phyloP scores from a whole-genome alignment of 2,113 vertebrate species.

The Mus spicilegus region DNA sequence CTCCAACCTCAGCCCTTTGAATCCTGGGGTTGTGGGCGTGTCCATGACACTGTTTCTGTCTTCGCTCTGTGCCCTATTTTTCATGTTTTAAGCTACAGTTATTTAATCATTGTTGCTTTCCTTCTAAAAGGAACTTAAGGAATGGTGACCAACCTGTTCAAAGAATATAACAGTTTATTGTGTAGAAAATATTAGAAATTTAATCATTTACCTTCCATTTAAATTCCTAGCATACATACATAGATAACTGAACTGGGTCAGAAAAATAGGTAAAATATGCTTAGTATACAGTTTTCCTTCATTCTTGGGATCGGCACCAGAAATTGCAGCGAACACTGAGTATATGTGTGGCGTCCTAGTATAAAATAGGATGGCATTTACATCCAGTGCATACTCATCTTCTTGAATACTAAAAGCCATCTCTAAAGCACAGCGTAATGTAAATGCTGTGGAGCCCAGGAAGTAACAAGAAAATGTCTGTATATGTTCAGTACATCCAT shows the following conservation, averaged over 20 bases:
- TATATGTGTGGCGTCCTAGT: background rate
- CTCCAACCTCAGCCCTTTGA: background rate
- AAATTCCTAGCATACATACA: background rate
- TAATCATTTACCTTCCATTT: background rate
- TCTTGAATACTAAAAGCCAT: background rate
- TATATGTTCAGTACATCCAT: background rate
- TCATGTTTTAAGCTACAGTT: background rate
- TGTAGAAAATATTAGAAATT: background rate
- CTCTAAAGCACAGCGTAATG: background rate
- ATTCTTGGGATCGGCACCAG: background rate
- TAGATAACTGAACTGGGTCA: background rate
- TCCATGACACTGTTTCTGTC: background rate
- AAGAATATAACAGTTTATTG: background rate
- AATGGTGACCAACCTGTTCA: background rate
- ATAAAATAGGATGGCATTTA: background rate
- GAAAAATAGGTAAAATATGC: background rate
- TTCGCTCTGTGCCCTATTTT: background rate
- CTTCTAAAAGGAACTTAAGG: background rate
- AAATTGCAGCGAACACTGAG: too few species aligned
- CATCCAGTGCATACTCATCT: background rate
- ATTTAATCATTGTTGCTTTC: background rate
- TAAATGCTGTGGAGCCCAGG: background rate
- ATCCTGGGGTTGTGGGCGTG: background rate
- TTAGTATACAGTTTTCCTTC: background rate
- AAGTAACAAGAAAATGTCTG: background rate